Conservation (phyloP, 2,888 invertebrate genomes). For the Apotomis turbidana region DNA sequence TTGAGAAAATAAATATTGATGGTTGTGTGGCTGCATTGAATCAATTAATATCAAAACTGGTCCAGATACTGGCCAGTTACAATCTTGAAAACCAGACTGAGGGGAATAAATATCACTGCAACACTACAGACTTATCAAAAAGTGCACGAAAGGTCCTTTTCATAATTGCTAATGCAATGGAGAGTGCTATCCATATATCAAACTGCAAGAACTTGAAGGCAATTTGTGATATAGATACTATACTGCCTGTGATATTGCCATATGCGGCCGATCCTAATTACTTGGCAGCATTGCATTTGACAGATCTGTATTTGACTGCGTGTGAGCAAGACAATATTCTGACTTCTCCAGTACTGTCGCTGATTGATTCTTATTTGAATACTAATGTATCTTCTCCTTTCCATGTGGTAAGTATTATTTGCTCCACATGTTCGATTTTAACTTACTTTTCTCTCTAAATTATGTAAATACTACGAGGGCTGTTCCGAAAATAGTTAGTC, state of each 20-base stretch:
- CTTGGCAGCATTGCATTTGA: conserved; percentile 75
- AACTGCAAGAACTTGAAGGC: conserved; percentile 74
- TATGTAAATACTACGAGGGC: too few species aligned
- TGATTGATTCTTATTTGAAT: conserved; percentile 82
- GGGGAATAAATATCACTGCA: conserved; percentile 64
- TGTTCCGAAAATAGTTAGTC: too few species aligned
- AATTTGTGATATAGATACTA: conserved; percentile 70
- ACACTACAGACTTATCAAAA: conserved; percentile 61
- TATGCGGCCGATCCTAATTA: conserved; percentile 74
- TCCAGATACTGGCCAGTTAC: conserved; percentile 61
- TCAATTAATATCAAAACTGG: conserved; percentile 61
- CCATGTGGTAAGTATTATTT: conserved; percentile 83
- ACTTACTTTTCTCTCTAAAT: too few species aligned
- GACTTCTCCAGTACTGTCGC: conserved; percentile 67
- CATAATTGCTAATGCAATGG: conserved; percentile 82
- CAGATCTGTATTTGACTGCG: conserved; percentile 82
- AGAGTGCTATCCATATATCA: conserved; percentile 84
- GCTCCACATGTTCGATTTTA: too few species aligned
- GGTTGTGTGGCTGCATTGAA: conserved; percentile 62
- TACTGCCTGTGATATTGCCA: conserved; percentile 74
- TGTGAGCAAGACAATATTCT: conserved; percentile 76
- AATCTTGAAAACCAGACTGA: conserved; percentile 62
- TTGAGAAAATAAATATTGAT: conserved; percentile 74
- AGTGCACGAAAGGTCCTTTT: conserved; percentile 79
- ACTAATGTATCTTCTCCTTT: conserved; percentile 87